phyloP scores from a whole-genome alignment of 2,888 invertebrate genomes.

The Stenoptilia bipunctidactyla region DNA sequence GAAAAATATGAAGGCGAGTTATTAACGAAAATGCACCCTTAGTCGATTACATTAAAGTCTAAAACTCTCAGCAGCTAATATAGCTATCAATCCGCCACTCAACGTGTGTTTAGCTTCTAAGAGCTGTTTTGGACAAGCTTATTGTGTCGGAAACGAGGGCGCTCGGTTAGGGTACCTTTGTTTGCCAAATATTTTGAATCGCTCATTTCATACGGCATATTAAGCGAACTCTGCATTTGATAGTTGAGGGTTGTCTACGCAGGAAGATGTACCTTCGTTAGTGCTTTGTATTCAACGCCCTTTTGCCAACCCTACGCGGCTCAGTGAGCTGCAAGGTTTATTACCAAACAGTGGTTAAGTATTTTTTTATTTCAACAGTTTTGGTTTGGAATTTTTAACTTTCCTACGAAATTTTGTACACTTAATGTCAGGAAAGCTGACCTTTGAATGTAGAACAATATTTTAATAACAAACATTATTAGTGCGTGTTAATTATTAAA shows the following conservation, averaged over 20 bases:
- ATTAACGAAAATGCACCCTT: no score
- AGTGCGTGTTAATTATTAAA: no score
- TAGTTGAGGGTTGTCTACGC: constrained; percentile 56
- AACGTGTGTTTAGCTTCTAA: constrained; percentile 8
- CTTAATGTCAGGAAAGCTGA: no score
- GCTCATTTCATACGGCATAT: constrained; percentile 67
- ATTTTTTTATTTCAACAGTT: no score
- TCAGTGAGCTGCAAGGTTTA: no score
- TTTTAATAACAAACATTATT: no score
- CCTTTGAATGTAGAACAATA: no score
- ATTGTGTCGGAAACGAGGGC: constrained; percentile 20
- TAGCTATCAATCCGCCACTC: background rate
- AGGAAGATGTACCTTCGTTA: constrained; percentile 61
- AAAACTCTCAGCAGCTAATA: background rate
- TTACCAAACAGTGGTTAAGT: no score
- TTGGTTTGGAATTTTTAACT: background rate
- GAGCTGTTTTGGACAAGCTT: constrained; percentile 48
- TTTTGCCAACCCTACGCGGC: constrained; percentile 18
- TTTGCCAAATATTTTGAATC: constrained; percentile 70
- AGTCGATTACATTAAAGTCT: no score
- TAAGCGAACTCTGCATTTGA: constrained; percentile 59
- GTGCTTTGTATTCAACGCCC: constrained; percentile 37
- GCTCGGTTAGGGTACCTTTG: constrained; percentile 28
- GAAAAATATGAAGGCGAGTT: no score
- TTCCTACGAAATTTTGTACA: no score